Evolutionary conservation across 2,888 invertebrate species (phyloP).

Genomic region (Agonopterix subpropinquella): DNA sequence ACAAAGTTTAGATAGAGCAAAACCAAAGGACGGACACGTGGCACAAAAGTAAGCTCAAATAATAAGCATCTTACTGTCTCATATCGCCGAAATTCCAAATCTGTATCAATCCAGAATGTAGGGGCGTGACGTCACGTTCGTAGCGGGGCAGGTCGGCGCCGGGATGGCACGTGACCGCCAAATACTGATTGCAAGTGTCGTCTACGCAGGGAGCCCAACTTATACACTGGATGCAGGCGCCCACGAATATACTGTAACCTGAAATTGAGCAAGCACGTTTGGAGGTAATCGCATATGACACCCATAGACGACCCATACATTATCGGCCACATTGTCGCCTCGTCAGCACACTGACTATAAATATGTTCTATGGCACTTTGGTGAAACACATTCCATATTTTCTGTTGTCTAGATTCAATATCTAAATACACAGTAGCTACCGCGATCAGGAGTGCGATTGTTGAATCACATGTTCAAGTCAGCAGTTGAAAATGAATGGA

Average conservation of each 20-base stretch:
- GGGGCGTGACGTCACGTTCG: conserved; percentile 38
- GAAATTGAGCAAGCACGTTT: neutral
- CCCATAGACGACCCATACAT: too few relatives aligned
- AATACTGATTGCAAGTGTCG: conserved; percentile 48
- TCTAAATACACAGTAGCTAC: too few relatives aligned
- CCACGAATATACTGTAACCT: conserved; percentile 54
- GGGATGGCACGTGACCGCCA: conserved; percentile 76
- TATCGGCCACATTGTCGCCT: too few relatives aligned
- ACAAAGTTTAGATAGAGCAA: neutral
- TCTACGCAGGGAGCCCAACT: conserved; percentile 59
- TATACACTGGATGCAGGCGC: conserved; percentile 75
- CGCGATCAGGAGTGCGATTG: too few relatives aligned
- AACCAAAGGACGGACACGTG: neutral
- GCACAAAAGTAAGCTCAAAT: neutral
- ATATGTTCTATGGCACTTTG: too few relatives aligned
- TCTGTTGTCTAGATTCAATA: too few relatives aligned
- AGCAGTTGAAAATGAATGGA: too few relatives aligned
- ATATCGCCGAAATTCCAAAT: conserved; percentile 79
- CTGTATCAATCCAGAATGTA: conserved; percentile 77
- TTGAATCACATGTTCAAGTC: too few relatives aligned
- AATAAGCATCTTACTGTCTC: conserved; percentile 37
- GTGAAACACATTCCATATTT: too few relatives aligned
- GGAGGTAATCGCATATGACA: too few relatives aligned
- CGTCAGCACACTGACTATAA: too few relatives aligned
- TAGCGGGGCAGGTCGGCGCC: conserved; percentile 68